phyloP scores from a whole-genome alignment of 2,888 invertebrate species.

The Tridacna crocea region DNA sequence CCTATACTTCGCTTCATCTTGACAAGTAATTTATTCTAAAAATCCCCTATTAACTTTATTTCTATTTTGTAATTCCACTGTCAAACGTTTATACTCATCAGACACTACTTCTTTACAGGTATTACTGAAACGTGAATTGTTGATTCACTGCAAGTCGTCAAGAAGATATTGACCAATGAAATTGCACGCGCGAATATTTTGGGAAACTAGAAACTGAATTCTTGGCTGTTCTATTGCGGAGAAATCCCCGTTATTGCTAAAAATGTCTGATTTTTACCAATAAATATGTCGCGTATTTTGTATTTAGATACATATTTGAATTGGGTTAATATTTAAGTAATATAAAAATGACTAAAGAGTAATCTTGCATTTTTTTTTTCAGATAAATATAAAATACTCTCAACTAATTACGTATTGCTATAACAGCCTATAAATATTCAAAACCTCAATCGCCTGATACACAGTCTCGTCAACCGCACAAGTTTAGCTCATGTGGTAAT shows the following conservation, averaged over 20 bases:
- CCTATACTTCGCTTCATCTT: background rate
- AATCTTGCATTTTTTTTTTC: too few relatives aligned
- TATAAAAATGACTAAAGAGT: too few relatives aligned
- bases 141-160: constrained; percentile 31
- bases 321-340: background rate
- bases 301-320: background rate
- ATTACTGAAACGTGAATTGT: constrained; percentile 11
- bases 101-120: background rate
- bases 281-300: background rate
- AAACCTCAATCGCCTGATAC: constrained; percentile 3
- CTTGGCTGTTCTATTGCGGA: constrained; percentile 35
- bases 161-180: constrained; percentile 37
- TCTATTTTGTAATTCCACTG: background rate
- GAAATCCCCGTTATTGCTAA: background rate
- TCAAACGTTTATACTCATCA: background rate
- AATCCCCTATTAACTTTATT: background rate
- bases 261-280: background rate
- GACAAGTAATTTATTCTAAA: background rate
- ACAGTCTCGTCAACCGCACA: background rate
- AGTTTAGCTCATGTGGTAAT: background rate
- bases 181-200: constrained; percentile 41
- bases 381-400: too few relatives aligned
- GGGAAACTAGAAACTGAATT: constrained; percentile 48
- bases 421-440: constrained; percentile 1
- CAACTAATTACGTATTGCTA: background rate